Conservation (phyloP, 1,140 invertebrate genomes). For the Diplogasteroides magnus region DNA sequence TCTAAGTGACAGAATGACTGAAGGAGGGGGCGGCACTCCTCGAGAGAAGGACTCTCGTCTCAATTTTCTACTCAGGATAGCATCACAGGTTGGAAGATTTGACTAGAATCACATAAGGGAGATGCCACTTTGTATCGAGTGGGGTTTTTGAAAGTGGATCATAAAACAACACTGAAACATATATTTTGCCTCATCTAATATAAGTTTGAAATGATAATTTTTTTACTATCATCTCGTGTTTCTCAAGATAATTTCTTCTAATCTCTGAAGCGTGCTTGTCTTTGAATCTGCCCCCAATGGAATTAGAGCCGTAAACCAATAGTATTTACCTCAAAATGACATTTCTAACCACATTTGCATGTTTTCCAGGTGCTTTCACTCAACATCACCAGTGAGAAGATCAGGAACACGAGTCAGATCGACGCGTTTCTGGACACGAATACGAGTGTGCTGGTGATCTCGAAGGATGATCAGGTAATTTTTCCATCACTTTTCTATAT, state of each 20-base stretch:
- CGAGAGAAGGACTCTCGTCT: not conserved
- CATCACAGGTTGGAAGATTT: not conserved
- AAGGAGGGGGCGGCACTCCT: not conserved
- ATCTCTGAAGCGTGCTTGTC: too few relatives aligned
- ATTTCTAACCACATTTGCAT: too few relatives aligned
- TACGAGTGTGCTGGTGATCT: conserved; percentile 39
- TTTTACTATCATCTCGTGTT: too few relatives aligned
- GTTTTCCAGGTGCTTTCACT: conserved; percentile 50
- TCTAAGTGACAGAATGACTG: too few relatives aligned
- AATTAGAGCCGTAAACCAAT: too few relatives aligned
- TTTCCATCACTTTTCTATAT: not conserved
- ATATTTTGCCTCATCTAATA: too few relatives aligned
- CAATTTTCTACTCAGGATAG: not conserved
- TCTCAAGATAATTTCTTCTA: too few relatives aligned
- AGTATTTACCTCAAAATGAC: too few relatives aligned
- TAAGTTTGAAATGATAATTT: too few relatives aligned
- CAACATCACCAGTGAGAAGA: conserved; percentile 49
- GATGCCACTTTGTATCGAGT: not conserved
- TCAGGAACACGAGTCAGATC: conserved; percentile 42
- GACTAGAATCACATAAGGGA: not conserved
- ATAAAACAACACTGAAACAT: too few relatives aligned
- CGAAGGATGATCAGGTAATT: conserved; percentile 45
- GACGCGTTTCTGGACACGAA: conserved; percentile 44
- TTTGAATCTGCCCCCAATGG: too few relatives aligned
- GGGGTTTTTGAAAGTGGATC: not conserved